Evolutionary conservation across 1,140 invertebrate genomes (phyloP), one percentile per base, ranked within the genome.

Genomic region (Aphaenogaster ashmeadi): DNA sequence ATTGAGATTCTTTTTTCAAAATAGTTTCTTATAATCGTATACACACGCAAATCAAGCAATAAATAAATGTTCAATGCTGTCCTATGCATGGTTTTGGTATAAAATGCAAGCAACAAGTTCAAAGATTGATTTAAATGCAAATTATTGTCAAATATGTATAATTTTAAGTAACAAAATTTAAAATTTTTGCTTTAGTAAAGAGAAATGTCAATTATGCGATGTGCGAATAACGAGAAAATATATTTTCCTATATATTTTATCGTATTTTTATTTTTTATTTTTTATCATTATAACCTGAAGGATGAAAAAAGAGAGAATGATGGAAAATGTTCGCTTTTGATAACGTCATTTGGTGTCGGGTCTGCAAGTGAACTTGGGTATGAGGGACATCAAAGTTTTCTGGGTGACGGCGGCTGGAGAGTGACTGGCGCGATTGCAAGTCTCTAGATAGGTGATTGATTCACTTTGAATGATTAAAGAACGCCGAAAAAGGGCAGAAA

Each of bases 381-480:
- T 78, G 89, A 92, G 91, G 91, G 90, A 90, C 74, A 91, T 75
- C 75, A 66, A 93, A 93, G 92, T 94, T 94, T 92, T 92, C 90
- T 87, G 84, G 89, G 75, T 74, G 89, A 93, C 89, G 92, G 91
- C 91, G 93, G 92, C 87, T 91, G 90, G 87, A 95, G 94, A 93
- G 94, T 94, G 93, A 95, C 94, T 94, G 88, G 93, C 94, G 91
- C 92, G 90, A 94, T 95, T 94, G 91, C 92, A 88, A 88, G 89
- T 89, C 90, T 89, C 92, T 91, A 90, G 92, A 92, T 93, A 87
- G 92, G 94, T 95, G 95, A 95, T 95, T 95, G 95, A 95, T 95
- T 95, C 91, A 93, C 94, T 95, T 94, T 94, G 94, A 95, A 95
- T 95, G 94, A 95, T 95, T 95, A 94, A 95, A 95, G 94, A 95